Evolutionary conservation across 2,888 invertebrate species (phyloP), one percentile per base, ranked within the genome.

Genomic region (Sylvicola cinctus): DNA sequence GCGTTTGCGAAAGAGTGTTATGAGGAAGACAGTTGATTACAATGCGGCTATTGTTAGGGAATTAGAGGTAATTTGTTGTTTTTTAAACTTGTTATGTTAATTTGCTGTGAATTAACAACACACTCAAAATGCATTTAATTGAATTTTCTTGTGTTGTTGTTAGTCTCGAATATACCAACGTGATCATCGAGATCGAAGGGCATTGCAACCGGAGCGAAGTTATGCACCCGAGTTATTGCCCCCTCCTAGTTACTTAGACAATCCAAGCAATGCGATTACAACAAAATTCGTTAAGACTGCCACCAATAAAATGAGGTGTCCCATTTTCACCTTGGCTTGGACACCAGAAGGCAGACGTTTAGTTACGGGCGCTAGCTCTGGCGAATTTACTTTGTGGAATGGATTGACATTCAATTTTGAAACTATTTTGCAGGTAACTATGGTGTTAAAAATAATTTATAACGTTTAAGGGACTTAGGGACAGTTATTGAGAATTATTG

Each of bases 381-480:
- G 98, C 30, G 98, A 99, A 61, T 98, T 99, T 52, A 99, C 98
- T 0, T 63, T 99, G 3, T 99, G 98, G 98, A 98, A 98, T 66
- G 98, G 98, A 20, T 69, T 98, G 17, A 98, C 96, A n/a, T 99
- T 98, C 61, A 99, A 98, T 63, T 99, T 99, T 63, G 98, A 99
- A 66, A 99, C 98, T n/a, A 99, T 99, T 56, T 66, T 98, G 32
- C 98, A 98, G 73, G 87, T 85, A 57, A 49, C 52, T 49, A 13
- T 3, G 13, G 14, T 8, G 8, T 25, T 7, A 11, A 8, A 8
- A 25, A 25, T 11, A 25, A 25, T 25, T 11, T 25, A 11, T 7
- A 25, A 8, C 25, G 11, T 25, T 25, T 11, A 25, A 8, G 7
- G n/a, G n/a, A n/a, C n/a, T n/a, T n/a, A n/a, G n/a, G n/a, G n/a